A percentile compares a stretch with the other conserved stretches of the same genome.
phyloP scores from a whole-genome alignment of 2,113 vertebrate species.

The Shinisaurus crocodilurus region DNA sequence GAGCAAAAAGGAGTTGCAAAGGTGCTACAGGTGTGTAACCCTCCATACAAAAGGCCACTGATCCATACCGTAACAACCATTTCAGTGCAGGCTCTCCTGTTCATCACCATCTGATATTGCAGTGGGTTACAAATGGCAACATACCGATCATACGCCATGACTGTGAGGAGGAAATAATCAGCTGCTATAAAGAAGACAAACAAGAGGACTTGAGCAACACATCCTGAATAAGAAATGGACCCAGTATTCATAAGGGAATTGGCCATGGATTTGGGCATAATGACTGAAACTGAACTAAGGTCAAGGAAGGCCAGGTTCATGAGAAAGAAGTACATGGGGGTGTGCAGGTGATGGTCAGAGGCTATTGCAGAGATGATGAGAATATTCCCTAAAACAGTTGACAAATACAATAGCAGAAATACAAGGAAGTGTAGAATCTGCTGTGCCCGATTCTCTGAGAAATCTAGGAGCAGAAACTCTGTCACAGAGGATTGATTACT shows the following conservation, averaged over 20 bases:
- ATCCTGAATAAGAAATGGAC: neutral
- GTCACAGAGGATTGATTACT: neutral
- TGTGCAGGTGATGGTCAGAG: neutral
- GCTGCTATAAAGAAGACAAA: neutral
- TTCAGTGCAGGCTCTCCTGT: neutral
- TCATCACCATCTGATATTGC: neutral
- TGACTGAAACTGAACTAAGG: neutral
- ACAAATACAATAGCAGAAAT: neutral
- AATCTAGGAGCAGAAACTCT: conserved; percentile 6
- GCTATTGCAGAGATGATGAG: neutral
- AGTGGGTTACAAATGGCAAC: neutral
- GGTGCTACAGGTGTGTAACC: no score
- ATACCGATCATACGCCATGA: conserved; percentile 7
- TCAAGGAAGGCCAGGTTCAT: neutral
- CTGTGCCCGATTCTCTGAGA: neutral
- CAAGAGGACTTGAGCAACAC: neutral
- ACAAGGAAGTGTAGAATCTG: neutral
- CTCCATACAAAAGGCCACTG: no score
- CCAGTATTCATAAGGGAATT: neutral
- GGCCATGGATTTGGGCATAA: neutral
- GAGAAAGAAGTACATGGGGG: neutral
- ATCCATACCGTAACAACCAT: neutral
- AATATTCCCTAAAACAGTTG: neutral
- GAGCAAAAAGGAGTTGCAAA: no score
- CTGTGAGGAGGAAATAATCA: neutral